Base-by-base conservation (phyloP, 2,888 invertebrate species). In the Amphipyra tragopoginis region DNA sequence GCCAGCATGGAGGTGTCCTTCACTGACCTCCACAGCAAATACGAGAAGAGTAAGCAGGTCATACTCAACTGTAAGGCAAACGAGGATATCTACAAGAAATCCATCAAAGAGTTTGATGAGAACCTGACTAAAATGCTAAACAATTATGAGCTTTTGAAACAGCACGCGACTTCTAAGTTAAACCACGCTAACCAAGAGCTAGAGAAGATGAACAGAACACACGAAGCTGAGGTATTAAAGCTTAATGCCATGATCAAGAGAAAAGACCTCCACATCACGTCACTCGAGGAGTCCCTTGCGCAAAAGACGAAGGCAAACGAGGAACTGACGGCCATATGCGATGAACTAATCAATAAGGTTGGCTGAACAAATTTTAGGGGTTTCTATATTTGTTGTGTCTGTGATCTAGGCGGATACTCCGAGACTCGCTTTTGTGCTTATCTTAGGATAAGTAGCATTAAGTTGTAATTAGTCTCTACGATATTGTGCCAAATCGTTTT, bases 241-340 rank as follows among this genome's bases (percentile, higher is more conserved):
- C 93, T 98, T 67, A 97, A 97, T 83, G 98, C 98, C 8, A 96
- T 98, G 93, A 95, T 98, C 52, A 98, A 98, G 87, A 97, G 98
- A 85, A 96, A 98, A 78, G 99, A 99, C 85, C 96, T 99, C 75
- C 97, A 97, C 77, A 96, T 97, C 54, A 96, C 96, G 67, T 97
- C 98, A 4, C 92, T 98, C 54, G 97, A 98, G 83, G 97, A 97
- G 83, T 96, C 97, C 50, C 94, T 99, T 42, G 96, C 97, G 70
- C 98, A 98, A 87, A 99, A 98, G 93, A 96, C 96, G 1, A 97
- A 97, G 89, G 99, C 99, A 86, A 98, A 98, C 86, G 96, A 97
- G 77, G 98, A 98, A 90, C 94, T 99, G 80, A 97, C 98, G 51
- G 97, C 97, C 80, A 97, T 99, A 84, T 98, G 98, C 95, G 99